Percentiles rank a stretch among this genome's conserved stretches.
Conservation (phyloP, 2,888 invertebrate genomes). For the Ormyrus rosae region DNA sequence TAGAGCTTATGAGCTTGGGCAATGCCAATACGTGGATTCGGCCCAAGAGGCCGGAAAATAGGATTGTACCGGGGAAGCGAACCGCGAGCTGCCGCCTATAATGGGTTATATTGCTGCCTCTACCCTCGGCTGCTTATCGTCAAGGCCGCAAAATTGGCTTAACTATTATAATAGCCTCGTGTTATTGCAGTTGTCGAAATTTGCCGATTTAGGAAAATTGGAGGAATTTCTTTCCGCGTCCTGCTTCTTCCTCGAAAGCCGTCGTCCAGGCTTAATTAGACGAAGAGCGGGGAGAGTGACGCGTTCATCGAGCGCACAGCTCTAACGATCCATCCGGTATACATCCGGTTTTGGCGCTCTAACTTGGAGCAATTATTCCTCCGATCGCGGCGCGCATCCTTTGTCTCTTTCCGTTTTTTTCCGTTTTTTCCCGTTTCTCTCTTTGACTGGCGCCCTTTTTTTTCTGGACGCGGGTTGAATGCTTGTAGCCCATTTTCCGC, state of each 20-base stretch:
- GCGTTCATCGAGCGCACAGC: conserved; percentile 14
- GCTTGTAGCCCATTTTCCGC: too few species aligned
- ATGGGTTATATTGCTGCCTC: too few species aligned
- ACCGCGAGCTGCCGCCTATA: background rate
- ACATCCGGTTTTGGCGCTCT: conserved; percentile 49
- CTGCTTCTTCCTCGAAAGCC: too few species aligned
- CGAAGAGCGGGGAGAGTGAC: conserved; percentile 4
- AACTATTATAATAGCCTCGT: too few species aligned
- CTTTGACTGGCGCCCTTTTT: too few species aligned
- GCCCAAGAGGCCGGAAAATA: conserved; percentile 36
- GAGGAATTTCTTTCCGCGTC: too few species aligned
- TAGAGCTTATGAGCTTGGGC: conserved; percentile 1
- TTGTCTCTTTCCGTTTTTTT: conserved; percentile 36
- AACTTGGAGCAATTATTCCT: conserved; percentile 53
- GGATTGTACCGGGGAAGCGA: conserved; percentile 16
- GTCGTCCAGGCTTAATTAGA: conserved; percentile 26
- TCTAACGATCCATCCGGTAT: conserved; percentile 35
- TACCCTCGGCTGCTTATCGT: too few species aligned
- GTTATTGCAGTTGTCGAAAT: too few species aligned
- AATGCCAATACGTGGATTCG: conserved; percentile 37
- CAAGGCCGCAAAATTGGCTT: too few species aligned
- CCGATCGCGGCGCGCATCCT: conserved; percentile 38
- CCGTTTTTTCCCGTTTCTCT: conserved; percentile 50
- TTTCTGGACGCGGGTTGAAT: too few species aligned
- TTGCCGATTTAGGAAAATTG: too few species aligned